Evolutionary conservation across 2,797 vertebrate species (phyloP).

Genomic region (Octomys mimax): DNA sequence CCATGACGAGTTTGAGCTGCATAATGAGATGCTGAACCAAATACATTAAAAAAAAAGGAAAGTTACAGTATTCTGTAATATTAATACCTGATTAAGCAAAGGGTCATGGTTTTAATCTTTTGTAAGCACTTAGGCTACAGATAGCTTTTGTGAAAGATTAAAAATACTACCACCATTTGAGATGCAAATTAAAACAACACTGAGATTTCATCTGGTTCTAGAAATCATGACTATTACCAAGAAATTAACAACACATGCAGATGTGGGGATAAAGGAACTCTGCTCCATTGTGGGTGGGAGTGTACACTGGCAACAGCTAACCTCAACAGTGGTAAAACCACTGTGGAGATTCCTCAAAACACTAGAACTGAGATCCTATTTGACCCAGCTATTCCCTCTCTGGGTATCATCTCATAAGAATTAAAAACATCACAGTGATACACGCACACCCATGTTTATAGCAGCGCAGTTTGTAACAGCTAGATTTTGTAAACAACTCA

Average conservation of each 20-base stretch:
- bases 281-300: background rate
- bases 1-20: no score
- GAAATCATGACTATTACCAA: background rate
- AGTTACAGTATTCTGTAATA: conserved; percentile 3
- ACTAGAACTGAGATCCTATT: background rate
- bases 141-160: background rate
- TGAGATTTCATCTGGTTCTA: background rate
- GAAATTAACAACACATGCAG: background rate
- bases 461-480: background rate
- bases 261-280: background rate
- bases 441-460: background rate
- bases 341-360: background rate
- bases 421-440: background rate
- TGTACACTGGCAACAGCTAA: background rate
- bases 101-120: background rate
- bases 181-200: background rate
- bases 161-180: background rate
- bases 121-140: background rate
- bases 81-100: conserved; percentile 39
- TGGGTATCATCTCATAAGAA: background rate
- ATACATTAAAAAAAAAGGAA: background rate
- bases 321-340: background rate
- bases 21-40: no score
- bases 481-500: background rate
- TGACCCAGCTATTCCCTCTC: background rate